Evolutionary conservation across 2,797 vertebrate genomes (phyloP).

Genomic region (Sebastes matsubarae): DNA sequence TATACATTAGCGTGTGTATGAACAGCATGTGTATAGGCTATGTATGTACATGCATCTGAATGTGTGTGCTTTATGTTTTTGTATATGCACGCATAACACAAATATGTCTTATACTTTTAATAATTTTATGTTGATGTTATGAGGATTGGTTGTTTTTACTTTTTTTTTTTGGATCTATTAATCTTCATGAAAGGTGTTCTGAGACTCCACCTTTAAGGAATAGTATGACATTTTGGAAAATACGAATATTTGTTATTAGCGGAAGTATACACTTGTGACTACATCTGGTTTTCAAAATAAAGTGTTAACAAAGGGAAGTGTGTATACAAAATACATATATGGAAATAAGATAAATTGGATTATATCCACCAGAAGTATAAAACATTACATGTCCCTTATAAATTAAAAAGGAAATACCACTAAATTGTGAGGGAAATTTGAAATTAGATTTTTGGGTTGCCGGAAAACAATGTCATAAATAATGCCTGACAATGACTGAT

Average conservation of each 20-base stretch:
- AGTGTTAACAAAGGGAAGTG: rapidly evolving
- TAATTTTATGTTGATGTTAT: not conserved
- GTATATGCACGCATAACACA: not conserved
- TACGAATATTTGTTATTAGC: not conserved
- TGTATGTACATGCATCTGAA: constrained; percentile 9
- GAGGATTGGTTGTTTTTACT: not conserved
- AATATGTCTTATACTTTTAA: not conserved
- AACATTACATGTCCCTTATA: no score
- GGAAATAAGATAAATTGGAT: no score
- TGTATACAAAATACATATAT: no score
- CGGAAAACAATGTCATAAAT: no score
- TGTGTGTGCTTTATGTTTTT: constrained; percentile 3
- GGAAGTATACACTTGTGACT: no score
- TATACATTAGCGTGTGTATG: not conserved
- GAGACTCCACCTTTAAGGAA: not conserved
- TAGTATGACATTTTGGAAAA: not conserved
- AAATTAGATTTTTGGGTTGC: no score
- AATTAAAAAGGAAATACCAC: no score
- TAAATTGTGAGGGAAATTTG: no score
- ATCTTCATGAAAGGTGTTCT: not conserved
- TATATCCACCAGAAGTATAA: no score
- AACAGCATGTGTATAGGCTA: not conserved
- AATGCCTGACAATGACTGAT: no score
- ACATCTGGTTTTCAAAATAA: no score
- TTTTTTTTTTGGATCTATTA: not conserved